A percentile compares a stretch with the other conserved stretches of the same genome.
Evolutionary conservation across 2,888 invertebrate genomes (phyloP).

Genomic region (Lithophane semibrunnea): DNA sequence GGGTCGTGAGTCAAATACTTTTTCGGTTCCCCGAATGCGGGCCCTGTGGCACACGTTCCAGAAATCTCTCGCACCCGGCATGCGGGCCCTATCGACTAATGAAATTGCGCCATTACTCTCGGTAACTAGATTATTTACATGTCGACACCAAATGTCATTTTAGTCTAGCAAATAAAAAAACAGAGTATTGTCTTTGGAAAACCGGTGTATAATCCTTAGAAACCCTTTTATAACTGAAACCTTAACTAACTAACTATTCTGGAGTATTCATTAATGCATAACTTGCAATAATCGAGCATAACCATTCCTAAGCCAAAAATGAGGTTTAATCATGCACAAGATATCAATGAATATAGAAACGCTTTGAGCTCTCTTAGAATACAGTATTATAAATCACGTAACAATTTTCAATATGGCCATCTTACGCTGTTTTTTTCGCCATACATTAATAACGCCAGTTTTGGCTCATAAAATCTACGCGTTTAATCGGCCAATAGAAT

Average conservation of each 20-base stretch:
- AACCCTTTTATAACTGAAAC: not conserved
- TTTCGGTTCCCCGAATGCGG: too few relatives aligned
- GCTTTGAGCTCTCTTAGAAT: not conserved
- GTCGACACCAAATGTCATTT: too few relatives aligned
- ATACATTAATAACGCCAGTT: not conserved
- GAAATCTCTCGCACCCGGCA: too few relatives aligned
- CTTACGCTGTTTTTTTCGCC: not conserved
- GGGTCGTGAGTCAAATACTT: too few relatives aligned
- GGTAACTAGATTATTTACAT: too few relatives aligned
- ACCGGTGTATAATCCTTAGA: not conserved
- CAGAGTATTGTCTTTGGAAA: not conserved
- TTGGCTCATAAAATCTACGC: not conserved
- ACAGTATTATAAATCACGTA: too few relatives aligned
- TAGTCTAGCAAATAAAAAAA: too few relatives aligned
- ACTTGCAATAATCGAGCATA: too few relatives aligned
- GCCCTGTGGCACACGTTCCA: too few relatives aligned
- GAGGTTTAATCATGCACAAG: not conserved
- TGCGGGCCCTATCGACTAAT: too few relatives aligned
- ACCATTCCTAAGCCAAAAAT: not conserved
- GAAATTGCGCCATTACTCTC: too few relatives aligned
- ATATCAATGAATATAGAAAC: not conserved
- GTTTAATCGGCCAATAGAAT: conserved; percentile 32
- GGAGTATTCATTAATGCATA: not conserved
- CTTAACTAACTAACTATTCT: too few relatives aligned
- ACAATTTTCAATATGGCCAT: not conserved